A percentile compares a stretch with the other conserved stretches of the same genome.
phyloP scores from a whole-genome alignment of 2,888 invertebrate species.

The Biston stratarius region DNA sequence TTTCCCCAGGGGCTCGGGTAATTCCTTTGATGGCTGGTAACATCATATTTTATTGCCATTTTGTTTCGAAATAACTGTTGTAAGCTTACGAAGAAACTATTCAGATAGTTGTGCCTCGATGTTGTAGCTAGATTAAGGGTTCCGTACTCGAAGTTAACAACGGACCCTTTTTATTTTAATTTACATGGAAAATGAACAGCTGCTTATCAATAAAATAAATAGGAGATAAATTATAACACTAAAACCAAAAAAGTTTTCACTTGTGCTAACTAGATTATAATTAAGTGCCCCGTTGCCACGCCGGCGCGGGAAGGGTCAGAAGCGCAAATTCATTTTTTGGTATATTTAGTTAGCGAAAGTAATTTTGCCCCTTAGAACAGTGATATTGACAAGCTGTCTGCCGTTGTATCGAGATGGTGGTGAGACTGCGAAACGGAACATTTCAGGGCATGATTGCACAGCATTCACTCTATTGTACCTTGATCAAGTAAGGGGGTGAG shows the following conservation, averaged over 20 bases:
- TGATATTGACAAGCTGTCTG: constrained; percentile 7
- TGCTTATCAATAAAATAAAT: too few species aligned
- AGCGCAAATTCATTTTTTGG: too few species aligned
- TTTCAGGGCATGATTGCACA: constrained; percentile 52
- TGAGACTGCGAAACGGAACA: background rate
- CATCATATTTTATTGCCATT: constrained; percentile 35
- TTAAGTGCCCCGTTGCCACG: too few species aligned
- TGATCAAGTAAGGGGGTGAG: constrained; percentile 50
- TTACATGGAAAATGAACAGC: too few species aligned
- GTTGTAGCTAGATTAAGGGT: background rate
- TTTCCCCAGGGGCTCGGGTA: constrained; percentile 49
- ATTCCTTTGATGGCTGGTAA: constrained; percentile 31
- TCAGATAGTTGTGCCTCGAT: background rate
- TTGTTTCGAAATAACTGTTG: constrained; percentile 21
- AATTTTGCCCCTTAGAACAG: background rate
- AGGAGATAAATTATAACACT: too few species aligned
- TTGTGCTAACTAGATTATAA: too few species aligned
- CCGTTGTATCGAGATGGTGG: background rate
- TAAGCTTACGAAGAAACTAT: constrained; percentile 10
- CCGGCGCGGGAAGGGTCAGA: too few species aligned
- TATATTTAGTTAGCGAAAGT: background rate
- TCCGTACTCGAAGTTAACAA: background rate
- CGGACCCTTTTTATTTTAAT: background rate
- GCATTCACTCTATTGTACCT: constrained; percentile 58
- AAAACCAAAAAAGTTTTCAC: too few species aligned